phyloP scores from a whole-genome alignment of 2,113 vertebrate genomes.

The Chamaetylas fuelleborni region DNA sequence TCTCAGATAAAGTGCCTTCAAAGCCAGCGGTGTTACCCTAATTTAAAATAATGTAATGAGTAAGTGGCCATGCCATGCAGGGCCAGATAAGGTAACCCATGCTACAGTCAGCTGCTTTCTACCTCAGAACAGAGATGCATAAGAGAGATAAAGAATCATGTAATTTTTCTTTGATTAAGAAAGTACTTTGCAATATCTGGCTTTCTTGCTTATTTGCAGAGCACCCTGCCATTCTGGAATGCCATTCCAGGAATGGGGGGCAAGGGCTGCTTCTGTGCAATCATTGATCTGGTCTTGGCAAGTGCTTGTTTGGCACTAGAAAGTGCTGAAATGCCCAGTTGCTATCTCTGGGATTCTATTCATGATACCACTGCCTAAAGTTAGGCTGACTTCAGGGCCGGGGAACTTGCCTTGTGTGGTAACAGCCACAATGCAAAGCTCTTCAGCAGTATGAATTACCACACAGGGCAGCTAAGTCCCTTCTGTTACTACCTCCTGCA shows the following conservation, averaged over 20 bases:
- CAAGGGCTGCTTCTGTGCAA: conserved; percentile 38
- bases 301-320: neutral
- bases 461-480: neutral
- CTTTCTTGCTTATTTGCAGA: conserved; percentile 45
- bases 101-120: conserved; percentile 1
- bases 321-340: conserved; percentile 18
- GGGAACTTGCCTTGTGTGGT: neutral
- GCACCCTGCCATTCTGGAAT: neutral
- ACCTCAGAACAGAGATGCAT: neutral
- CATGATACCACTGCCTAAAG: neutral
- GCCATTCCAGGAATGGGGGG: neutral
- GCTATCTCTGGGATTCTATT: neutral
- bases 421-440: neutral
- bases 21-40: neutral
- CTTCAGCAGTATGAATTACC: neutral
- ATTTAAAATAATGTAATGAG: neutral
- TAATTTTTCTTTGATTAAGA: conserved; percentile 21
- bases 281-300: conserved; percentile 46
- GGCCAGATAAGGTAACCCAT: neutral
- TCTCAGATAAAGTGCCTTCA: neutral
- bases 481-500: conserved; percentile 20
- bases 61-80: neutral
- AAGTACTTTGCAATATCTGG: neutral
- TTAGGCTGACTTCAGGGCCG: neutral
- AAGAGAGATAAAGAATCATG: neutral